Percentiles rank a stretch among this genome's conserved stretches.
Conservation (phyloP, 2,888 invertebrate genomes). For the Polyommatus icarus region DNA sequence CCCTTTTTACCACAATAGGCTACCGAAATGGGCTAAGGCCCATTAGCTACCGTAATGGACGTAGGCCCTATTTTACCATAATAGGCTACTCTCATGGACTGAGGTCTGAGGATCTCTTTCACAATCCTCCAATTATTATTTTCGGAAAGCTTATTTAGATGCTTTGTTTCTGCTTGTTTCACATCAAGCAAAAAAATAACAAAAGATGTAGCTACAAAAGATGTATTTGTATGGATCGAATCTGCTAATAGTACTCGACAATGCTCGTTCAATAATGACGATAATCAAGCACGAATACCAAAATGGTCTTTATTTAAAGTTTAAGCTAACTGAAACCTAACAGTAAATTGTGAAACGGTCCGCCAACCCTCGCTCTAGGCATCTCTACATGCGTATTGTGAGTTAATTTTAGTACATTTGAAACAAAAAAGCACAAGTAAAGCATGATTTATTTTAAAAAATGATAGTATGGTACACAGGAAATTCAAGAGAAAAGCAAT, state of each 20-base stretch:
- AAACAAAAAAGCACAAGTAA: not conserved
- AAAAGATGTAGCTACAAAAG: too few species aligned
- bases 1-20: too few species aligned
- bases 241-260: not conserved
- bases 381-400: conserved; percentile 9
- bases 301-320: not conserved
- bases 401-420: conserved; percentile 18
- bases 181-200: too few species aligned
- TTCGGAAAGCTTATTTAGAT: too few species aligned
- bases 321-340: not conserved
- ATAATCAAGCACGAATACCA: not conserved
- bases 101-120: too few species aligned
- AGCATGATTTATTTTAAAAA: not conserved
- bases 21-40: too few species aligned
- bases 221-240: too few species aligned
- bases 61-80: too few species aligned
- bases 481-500: not conserved
- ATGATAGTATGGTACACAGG: not conserved
- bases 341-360: not conserved
- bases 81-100: too few species aligned
- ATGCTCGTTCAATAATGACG: not conserved
- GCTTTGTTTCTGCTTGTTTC: too few species aligned
- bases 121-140: too few species aligned
- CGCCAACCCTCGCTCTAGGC: not conserved
- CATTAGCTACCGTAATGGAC: too few species aligned